Percentiles rank a stretch among this genome's conserved stretches.
These are phyloP conservation scores for Bombyx mori DNA, from an alignment of 1,140 invertebrate genomes.

Conservation along the genomic window ASM3026992v2 NC_085124.1:3318501-3319000, in stretches of 20 bases:
- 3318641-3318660: constrained; percentile 38
- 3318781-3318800: too few species aligned
- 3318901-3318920: constrained; percentile 50
- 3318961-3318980: constrained; percentile 60
- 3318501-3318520: too few species aligned
- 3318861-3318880: too few species aligned
- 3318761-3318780: too few species aligned
- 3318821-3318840: too few species aligned
- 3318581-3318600: too few species aligned
- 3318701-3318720: constrained; percentile 59
- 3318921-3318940: constrained; percentile 51
- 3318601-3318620: background rate
- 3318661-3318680: constrained; percentile 66
- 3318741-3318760: background rate
- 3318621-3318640: background rate
- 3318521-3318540: too few species aligned
- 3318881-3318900: constrained; percentile 8
- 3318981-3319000: constrained; percentile 50
- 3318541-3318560: too few species aligned
- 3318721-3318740: constrained; percentile 49
- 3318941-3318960: constrained; percentile 57
- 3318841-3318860: too few species aligned
- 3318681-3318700: constrained; percentile 58
- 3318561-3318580: background rate
- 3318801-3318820: too few species aligned